Percentiles rank a stretch among this genome's conserved stretches.
Evolutionary conservation across 2,113 vertebrate genomes (phyloP).

Genomic region (Oxygymnocypris stewartii): DNA sequence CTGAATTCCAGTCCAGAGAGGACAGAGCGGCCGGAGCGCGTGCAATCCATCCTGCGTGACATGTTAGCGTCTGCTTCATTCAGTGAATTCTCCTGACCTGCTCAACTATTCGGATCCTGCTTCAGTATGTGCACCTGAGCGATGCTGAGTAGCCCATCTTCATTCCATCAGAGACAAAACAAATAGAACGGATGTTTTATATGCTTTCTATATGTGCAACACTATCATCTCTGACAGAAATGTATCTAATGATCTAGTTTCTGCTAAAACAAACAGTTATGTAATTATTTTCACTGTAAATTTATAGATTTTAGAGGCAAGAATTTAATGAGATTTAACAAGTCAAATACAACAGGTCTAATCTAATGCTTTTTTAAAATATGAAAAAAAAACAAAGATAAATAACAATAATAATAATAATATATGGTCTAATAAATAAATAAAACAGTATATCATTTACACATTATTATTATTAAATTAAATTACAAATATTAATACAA

Average conservation of each 20-base stretch:
- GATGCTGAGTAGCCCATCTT: neutral
- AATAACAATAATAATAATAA: too few relatives aligned
- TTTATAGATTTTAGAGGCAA: neutral
- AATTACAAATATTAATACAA: too few relatives aligned
- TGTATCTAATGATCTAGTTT: neutral
- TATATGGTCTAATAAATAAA: too few relatives aligned
- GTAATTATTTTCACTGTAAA: neutral
- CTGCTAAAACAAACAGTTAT: neutral
- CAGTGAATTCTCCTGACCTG: conserved; percentile 10
- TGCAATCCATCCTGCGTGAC: conserved; percentile 13
- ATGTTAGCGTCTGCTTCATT: conserved; percentile 19
- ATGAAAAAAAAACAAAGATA: neutral
- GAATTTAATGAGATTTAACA: neutral
- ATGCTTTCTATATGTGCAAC: neutral
- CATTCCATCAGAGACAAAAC: neutral
- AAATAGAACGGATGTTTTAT: neutral
- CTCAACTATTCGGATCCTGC: neutral
- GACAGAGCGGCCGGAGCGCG: neutral
- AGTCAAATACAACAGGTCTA: neutral
- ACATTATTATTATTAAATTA: too few relatives aligned
- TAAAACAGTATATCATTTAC: too few relatives aligned
- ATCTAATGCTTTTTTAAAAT: neutral
- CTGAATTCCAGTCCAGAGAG: conserved; percentile 13
- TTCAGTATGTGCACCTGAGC: neutral
- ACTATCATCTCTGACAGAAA: neutral